Conservation (phyloP, 2,797 vertebrate species). For the Pseudochirops corinnae region DNA sequence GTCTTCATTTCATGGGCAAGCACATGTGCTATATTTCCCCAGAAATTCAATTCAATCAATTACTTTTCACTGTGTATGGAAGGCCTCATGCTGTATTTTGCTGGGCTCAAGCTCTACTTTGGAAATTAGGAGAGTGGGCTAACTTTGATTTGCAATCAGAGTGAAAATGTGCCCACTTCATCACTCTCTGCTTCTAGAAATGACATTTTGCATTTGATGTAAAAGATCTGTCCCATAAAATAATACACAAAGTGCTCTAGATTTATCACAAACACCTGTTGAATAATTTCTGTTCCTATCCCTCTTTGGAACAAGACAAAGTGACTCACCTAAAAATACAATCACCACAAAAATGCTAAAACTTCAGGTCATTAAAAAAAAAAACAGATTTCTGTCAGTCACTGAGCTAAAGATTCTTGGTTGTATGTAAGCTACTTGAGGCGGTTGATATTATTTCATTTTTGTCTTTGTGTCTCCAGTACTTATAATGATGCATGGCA, state of each 20-base stretch:
- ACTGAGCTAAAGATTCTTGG: not conserved
- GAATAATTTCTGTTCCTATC: not conserved
- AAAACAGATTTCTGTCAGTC: not conserved
- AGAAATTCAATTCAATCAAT: not conserved
- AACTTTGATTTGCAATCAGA: not conserved
- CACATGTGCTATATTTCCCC: not conserved
- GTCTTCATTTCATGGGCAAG: not conserved
- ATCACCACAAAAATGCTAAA: not conserved
- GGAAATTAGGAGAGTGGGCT: not conserved
- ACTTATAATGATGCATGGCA: not conserved
- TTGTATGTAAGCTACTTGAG: not conserved
- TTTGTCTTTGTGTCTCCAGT: not conserved
- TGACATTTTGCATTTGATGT: not conserved
- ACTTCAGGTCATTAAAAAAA: not conserved
- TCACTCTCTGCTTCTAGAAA: not conserved
- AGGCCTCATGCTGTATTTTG: not conserved
- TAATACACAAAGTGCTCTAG: not conserved
- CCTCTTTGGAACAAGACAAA: not conserved
- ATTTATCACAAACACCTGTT: not conserved
- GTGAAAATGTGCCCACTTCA: not conserved
- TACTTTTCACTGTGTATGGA: not conserved
- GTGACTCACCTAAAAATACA: not conserved
- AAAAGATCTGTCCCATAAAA: not conserved
- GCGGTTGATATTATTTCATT: not conserved
- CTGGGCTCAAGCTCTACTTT: not conserved